Percentiles rank a stretch among this genome's conserved stretches.
Evolutionary conservation across 2,797 vertebrate genomes (phyloP).

Genomic region (Poeciliopsis presidionis): DNA sequence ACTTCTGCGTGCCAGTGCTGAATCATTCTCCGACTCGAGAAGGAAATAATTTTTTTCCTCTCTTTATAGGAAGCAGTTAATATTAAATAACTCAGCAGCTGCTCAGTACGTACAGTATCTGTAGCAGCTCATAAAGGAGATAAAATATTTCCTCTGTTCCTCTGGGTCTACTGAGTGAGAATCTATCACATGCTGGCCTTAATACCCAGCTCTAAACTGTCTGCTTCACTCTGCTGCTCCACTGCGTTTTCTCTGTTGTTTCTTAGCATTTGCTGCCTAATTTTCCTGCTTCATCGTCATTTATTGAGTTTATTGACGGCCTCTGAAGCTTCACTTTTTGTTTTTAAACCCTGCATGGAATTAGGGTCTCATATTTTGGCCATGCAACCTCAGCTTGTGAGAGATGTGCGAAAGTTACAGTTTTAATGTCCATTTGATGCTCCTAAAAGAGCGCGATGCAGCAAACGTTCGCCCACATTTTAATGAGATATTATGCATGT

Average conservation of each 20-base stretch:
- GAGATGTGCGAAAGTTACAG: not conserved
- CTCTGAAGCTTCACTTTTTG: not conserved
- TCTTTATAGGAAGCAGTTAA: constrained; percentile 9
- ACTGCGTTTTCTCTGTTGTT: not conserved
- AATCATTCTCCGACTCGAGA: not conserved
- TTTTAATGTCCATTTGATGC: not conserved
- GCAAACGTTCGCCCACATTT: not conserved
- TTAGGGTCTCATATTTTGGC: not conserved
- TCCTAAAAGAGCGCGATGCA: not conserved
- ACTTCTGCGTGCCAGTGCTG: not conserved
- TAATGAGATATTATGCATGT: not conserved
- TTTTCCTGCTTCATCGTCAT: not conserved
- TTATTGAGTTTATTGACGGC: not conserved
- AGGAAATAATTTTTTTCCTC: constrained; percentile 1
- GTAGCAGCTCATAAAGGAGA: not conserved
- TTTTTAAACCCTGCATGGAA: not conserved
- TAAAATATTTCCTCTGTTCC: not conserved
- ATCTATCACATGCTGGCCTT: not conserved
- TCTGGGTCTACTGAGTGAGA: not conserved
- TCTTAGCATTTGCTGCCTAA: not conserved
- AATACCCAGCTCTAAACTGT: not conserved
- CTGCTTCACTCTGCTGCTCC: not conserved
- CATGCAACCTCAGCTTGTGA: not conserved
- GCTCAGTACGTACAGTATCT: constrained; percentile 5
- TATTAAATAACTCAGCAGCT: constrained; percentile 16